Evolutionary conservation across 2,113 vertebrate genomes (phyloP).

Genomic region (Syrmaticus mikado): DNA sequence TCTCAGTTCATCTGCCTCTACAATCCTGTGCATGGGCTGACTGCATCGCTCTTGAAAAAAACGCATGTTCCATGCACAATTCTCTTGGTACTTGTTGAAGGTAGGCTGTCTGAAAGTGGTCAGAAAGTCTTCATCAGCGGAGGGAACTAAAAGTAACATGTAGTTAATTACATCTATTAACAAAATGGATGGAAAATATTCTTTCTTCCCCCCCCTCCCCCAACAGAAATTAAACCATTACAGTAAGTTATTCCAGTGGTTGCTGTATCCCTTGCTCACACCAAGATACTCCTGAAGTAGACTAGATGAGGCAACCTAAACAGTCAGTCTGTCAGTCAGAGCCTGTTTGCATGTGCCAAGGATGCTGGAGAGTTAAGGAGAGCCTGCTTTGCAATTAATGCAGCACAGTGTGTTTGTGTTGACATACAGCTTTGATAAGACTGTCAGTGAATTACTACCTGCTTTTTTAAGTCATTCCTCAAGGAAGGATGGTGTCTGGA

Average conservation of each 20-base stretch:
- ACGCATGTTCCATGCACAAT: rapidly evolving
- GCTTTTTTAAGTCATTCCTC: not conserved
- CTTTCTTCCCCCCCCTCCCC: not conserved
- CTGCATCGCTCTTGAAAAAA: not conserved
- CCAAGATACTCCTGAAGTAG: rapidly evolving
- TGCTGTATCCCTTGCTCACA: not conserved
- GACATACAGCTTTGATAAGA: not conserved
- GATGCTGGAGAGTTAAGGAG: not conserved
- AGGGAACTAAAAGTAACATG: not conserved
- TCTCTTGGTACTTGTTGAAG: not conserved
- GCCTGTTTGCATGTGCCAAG: not conserved
- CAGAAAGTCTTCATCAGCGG: not conserved
- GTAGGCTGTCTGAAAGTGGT: not conserved
- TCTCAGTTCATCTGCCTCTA: not conserved
- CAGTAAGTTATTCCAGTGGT: not conserved
- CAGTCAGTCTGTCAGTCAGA: not conserved
- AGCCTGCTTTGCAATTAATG: not conserved
- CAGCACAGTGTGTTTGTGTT: not conserved
- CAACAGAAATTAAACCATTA: not conserved
- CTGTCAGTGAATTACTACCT: not conserved
- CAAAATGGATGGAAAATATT: not conserved
- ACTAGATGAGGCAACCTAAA: rapidly evolving
- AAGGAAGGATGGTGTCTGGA: not conserved
- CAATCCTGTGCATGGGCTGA: not conserved
- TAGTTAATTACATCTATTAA: not conserved